phyloP scores from a whole-genome alignment of 2,113 vertebrate genomes.

The Pampusana beccarii region DNA sequence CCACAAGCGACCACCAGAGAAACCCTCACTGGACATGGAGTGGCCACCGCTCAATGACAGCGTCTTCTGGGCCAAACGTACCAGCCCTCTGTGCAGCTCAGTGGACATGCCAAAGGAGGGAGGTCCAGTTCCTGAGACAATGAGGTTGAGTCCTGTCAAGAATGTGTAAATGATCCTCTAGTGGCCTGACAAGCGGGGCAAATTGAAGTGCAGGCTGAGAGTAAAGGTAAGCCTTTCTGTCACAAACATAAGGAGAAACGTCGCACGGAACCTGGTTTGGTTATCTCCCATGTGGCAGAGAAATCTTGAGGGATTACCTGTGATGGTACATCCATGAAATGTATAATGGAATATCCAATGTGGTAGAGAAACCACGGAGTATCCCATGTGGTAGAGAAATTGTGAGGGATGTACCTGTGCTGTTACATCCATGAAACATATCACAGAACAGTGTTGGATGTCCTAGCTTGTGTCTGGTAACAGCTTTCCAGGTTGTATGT shows the following conservation, averaged over 20 bases:
- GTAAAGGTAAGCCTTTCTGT: not conserved
- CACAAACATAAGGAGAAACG: fast-evolving
- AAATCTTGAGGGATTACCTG: not conserved
- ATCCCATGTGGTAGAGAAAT: not conserved
- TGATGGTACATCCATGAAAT: not conserved
- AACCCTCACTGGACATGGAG: not conserved
- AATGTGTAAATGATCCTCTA: not conserved
- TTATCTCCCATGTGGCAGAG: not conserved
- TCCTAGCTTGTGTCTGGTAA: not conserved
- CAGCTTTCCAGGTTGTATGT: not conserved
- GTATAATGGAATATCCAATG: too few species aligned
- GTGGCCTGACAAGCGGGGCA: not conserved
- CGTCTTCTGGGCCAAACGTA: not conserved
- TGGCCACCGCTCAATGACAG: fast-evolving
- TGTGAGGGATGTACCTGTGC: not conserved
- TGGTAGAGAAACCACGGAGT: not conserved
- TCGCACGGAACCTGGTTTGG: not conserved
- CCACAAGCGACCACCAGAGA: not conserved
- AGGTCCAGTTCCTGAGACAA: not conserved
- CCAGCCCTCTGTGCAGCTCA: not conserved
- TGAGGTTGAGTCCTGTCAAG: not conserved
- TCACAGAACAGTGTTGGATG: fast-evolving
- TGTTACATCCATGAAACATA: fast-evolving
- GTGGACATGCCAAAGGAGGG: not conserved
- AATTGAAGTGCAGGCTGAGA: not conserved